phyloP scores from a whole-genome alignment of 2,797 vertebrate genomes.

The Myripristis jacobus region DNA sequence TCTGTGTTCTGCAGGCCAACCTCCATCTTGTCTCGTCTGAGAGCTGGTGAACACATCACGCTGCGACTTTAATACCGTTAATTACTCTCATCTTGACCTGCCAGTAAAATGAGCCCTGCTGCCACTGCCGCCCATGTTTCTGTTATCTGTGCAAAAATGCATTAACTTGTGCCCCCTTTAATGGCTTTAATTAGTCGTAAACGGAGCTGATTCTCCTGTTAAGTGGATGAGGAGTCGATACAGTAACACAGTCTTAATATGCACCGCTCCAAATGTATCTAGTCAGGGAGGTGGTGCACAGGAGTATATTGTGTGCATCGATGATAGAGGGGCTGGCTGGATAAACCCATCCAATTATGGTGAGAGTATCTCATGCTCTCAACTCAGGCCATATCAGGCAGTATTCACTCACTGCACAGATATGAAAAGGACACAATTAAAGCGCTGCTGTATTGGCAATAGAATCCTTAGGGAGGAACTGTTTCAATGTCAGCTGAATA shows the following conservation, averaged over 20 bases:
- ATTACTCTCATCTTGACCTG: constrained; percentile 84
- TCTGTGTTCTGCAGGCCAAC: constrained; percentile 45
- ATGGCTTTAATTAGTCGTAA: constrained; percentile 85
- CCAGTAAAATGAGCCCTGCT: constrained; percentile 67
- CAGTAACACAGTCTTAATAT: constrained; percentile 66
- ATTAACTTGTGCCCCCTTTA: constrained; percentile 80
- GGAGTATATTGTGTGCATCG: constrained; percentile 32
- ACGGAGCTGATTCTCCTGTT: constrained; percentile 74
- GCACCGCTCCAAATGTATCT: constrained; percentile 55
- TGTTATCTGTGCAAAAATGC: constrained; percentile 79
- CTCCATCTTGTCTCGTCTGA: constrained; percentile 58
- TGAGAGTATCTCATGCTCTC: constrained; percentile 42
- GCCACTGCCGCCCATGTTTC: constrained; percentile 62
- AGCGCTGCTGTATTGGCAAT: constrained; percentile 54
- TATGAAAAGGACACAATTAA: constrained; percentile 68
- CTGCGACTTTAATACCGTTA: constrained; percentile 74
- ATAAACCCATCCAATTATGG: constrained; percentile 57
- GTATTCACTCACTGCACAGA: constrained; percentile 42
- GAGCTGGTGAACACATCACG: constrained; percentile 42
- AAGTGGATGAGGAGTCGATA: constrained; percentile 75
- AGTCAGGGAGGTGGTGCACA: constrained; percentile 46
- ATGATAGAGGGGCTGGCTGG: constrained; percentile 24
- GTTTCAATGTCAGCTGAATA: constrained; percentile 64
- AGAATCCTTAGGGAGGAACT: constrained; percentile 42
- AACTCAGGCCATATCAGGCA: constrained; percentile 33